phyloP scores from a whole-genome alignment of 1,140 invertebrate species.

The Cryptotermes secundus region DNA sequence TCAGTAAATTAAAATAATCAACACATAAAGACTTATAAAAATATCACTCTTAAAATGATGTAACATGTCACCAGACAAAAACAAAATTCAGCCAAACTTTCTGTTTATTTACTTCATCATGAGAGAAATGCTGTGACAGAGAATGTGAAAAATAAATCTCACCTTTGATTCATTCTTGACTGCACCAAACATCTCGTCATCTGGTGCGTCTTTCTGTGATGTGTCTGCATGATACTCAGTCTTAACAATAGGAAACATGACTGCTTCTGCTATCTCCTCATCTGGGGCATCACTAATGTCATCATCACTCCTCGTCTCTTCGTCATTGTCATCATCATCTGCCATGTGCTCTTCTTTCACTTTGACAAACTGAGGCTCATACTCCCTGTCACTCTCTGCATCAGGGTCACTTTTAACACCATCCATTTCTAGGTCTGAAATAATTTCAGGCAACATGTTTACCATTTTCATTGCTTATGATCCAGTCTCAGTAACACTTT shows the following conservation, averaged over 20 bases:
- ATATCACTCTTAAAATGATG: too few relatives aligned
- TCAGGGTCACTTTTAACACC: not conserved
- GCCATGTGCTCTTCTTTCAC: not conserved
- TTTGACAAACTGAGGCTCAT: not conserved
- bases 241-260: conserved; percentile 8
- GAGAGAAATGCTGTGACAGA: too few relatives aligned
- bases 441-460: not conserved
- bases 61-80: too few relatives aligned
- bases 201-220: too few relatives aligned
- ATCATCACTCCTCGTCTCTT: not conserved
- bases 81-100: too few relatives aligned
- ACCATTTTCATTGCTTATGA: not conserved
- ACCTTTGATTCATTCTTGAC: not conserved
- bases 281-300: not conserved
- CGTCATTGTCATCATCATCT: not conserved
- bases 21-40: too few relatives aligned
- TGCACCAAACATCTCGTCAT: too few relatives aligned
- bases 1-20: too few relatives aligned
- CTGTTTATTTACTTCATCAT: too few relatives aligned
- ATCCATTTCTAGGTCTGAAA: not conserved
- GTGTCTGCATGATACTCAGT: not conserved
- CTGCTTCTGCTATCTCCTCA: not conserved
- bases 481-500: not conserved
- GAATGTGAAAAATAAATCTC: not conserved
- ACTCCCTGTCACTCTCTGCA: not conserved